phyloP scores from a whole-genome alignment of 2,888 invertebrate genomes.

The Lasioglossum malachurum region DNA sequence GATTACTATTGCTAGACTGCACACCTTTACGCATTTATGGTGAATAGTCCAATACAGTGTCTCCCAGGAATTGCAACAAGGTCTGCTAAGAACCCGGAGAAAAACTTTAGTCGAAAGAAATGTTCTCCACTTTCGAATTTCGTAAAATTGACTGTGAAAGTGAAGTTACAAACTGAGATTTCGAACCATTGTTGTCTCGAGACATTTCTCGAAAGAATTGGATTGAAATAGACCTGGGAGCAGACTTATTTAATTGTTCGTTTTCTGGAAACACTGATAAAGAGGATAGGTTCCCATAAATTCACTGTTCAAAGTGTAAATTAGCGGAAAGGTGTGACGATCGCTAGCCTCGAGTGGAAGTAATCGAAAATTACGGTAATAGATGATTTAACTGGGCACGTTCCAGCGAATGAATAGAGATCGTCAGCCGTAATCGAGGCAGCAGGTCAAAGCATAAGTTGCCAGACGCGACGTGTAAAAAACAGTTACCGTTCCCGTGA shows the following conservation, averaged over 20 bases:
- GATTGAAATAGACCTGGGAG: neutral
- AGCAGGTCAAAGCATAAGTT: neutral
- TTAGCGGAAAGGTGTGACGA: neutral
- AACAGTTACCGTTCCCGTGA: slow-evolving; percentile 32
- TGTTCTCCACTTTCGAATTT: neutral
- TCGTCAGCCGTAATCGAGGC: neutral
- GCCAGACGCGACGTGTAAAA: neutral
- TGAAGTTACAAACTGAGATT: neutral
- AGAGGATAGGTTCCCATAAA: neutral
- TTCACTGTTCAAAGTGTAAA: neutral
- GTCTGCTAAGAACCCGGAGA: too few species aligned
- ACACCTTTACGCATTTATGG: too few species aligned
- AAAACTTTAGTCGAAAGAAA: too few species aligned
- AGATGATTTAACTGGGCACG: neutral
- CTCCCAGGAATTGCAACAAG: too few species aligned
- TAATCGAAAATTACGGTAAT: neutral
- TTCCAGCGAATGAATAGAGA: neutral
- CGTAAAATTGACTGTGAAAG: neutral
- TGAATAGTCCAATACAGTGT: too few species aligned
- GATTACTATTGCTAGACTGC: neutral
- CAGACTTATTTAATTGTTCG: neutral
- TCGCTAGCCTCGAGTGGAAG: neutral
- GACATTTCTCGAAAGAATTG: neutral
- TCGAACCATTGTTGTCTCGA: too few species aligned
- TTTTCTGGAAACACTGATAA: neutral